Evolutionary conservation across 2,888 invertebrate genomes (phyloP).

Genomic region (Coecobrya sp.): DNA sequence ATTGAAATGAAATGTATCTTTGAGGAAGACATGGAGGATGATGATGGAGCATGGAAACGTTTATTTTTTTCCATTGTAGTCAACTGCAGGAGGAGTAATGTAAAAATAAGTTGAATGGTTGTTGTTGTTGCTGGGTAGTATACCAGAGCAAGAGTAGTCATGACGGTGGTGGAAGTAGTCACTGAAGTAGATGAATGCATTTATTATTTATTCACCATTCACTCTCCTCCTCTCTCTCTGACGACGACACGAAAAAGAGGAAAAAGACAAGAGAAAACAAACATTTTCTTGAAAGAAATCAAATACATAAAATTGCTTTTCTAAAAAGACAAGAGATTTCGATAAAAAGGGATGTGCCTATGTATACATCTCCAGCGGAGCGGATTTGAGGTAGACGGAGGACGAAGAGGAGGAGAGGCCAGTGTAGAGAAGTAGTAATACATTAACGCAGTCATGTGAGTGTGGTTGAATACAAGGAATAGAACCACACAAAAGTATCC

Average conservation of each 20-base stretch:
- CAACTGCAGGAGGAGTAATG: neutral
- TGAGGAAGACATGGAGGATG: neutral
- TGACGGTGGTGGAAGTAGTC: neutral
- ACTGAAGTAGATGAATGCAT: neutral
- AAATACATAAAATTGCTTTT: conserved; percentile 41
- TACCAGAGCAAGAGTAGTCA: neutral
- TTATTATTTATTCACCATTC: neutral
- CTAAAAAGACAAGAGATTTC: neutral
- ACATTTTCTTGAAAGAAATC: conserved; percentile 36
- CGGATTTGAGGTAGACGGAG: no score
- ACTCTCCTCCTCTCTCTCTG: neutral
- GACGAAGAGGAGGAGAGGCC: neutral
- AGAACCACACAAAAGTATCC: neutral
- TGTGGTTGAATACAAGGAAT: neutral
- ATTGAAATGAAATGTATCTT: conserved; percentile 32
- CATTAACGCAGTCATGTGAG: neutral
- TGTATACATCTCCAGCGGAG: neutral
- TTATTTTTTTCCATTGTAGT: conserved; percentile 10
- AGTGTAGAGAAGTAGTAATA: neutral
- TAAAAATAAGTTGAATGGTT: neutral
- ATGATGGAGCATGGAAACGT: neutral
- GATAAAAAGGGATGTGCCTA: neutral
- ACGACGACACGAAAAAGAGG: neutral
- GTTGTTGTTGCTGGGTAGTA: neutral
- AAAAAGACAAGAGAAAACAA: conserved; percentile 40